phyloP scores from a whole-genome alignment of 2,113 vertebrate species.

The Chlorocebus sabaeus region DNA sequence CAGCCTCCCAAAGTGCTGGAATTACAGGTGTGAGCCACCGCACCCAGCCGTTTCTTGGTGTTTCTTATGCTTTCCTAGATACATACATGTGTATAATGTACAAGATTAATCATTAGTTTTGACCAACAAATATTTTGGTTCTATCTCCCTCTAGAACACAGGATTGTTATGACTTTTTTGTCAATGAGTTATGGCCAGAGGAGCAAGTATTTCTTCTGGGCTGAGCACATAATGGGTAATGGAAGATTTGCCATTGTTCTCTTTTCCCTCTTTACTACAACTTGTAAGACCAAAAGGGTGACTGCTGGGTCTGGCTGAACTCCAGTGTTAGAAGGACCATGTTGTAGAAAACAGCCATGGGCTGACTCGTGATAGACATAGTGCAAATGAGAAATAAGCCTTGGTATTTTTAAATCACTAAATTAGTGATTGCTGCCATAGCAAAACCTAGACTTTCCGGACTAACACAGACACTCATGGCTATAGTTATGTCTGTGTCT shows the following conservation, averaged over 20 bases:
- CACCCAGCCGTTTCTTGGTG: fast-evolving
- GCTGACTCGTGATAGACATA: neutral
- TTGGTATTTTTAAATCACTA: neutral
- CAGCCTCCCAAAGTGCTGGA: no score
- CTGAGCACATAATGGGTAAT: neutral
- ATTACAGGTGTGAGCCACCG: no score
- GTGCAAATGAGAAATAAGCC: neutral
- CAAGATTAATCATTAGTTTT: neutral
- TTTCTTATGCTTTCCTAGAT: neutral
- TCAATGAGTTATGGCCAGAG: neutral
- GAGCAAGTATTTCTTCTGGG: neutral
- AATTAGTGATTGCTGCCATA: neutral
- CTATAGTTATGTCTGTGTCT: fast-evolving
- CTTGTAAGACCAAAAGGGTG: neutral
- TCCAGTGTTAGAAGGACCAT: neutral
- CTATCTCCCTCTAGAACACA: neutral
- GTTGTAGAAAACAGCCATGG: neutral
- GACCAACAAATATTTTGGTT: neutral
- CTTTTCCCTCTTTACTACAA: neutral
- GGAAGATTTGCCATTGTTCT: neutral
- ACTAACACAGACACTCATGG: neutral
- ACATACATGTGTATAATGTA: neutral
- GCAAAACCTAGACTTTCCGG: neutral
- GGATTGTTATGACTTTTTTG: neutral
- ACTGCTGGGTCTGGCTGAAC: neutral